Percentiles rank a stretch among this genome's conserved stretches.
Conservation (phyloP, 2,888 invertebrate genomes). For the Bedellia somnulentella region DNA sequence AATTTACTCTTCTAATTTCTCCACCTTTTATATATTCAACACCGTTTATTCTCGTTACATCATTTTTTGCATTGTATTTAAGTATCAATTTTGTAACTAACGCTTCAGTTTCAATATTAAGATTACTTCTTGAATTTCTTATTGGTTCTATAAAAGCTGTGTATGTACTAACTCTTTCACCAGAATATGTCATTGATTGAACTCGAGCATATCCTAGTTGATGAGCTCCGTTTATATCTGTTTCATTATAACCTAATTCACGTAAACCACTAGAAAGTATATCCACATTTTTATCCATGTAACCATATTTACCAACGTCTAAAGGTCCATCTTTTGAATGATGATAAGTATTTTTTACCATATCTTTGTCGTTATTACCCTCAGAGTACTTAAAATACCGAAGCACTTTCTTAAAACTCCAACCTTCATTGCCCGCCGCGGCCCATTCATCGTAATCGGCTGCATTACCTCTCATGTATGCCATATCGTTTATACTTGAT, state of each 20-base stretch:
- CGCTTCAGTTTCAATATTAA: constrained; percentile 36
- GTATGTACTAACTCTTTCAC: constrained; percentile 46
- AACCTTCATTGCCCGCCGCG: constrained; percentile 39
- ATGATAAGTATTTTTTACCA: constrained; percentile 38
- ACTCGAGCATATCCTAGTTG: constrained; percentile 48
- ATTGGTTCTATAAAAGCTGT: constrained; percentile 48
- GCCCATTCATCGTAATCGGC: constrained; percentile 53
- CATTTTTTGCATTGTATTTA: constrained; percentile 23
- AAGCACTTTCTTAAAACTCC: constrained; percentile 37
- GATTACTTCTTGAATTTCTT: constrained; percentile 31
- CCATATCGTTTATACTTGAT: constrained; percentile 46
- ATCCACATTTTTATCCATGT: constrained; percentile 46
- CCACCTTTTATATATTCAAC: constrained; percentile 43
- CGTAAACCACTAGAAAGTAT: constrained; percentile 39
- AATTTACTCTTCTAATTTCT: constrained; percentile 26
- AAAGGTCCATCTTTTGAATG: constrained; percentile 48
- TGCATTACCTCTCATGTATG: constrained; percentile 46
- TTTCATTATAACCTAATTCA: constrained; percentile 46
- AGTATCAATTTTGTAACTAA: constrained; percentile 38
- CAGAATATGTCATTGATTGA: constrained; percentile 45
- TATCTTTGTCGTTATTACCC: constrained; percentile 49
- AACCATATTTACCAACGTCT: constrained; percentile 43
- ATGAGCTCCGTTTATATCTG: constrained; percentile 42
- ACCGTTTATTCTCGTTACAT: constrained; percentile 23
- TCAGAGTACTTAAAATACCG: constrained; percentile 52